Evolutionary conservation across 2,888 invertebrate species (phyloP), one percentile per base, ranked within the genome.

Genomic region (Eupsilia transversa): DNA sequence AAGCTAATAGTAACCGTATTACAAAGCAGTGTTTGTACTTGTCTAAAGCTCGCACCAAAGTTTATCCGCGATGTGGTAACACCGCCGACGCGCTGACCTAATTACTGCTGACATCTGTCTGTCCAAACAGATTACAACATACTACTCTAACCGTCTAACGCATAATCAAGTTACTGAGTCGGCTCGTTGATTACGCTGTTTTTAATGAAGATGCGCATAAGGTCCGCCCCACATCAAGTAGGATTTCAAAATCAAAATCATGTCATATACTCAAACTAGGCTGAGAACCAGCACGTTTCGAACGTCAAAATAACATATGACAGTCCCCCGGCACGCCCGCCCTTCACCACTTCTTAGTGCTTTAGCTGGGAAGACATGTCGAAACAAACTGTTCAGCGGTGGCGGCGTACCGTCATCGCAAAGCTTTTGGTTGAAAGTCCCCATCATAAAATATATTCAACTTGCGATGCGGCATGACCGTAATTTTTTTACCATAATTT

Each of bases 71-170:
- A 30, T 35, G 70, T 35, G 70, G 38, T 33, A 20, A 61, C 38
- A 7, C 10, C 1, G 64, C 64, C 2, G 23, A 14, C 7, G 30
- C 54, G 41, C 30, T 33, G 80, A 52, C 76, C 79, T 46, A 38
- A 69, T 79, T 79, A 54, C 65, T 9, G 17, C 56, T 10, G 79
- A 74, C 80, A 75, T 69, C 69, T 79, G 65, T 69, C 69, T 79
- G 65, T 52, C 56, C 65, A 59, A 74, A 80, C 81, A 80, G 41
- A 75, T 79, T 75, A 66, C 80, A 68, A 64, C 79, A 80, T 35
- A 64, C 60, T 46, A 9, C 35, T 56, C 12, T 14, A 46, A 14
- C 68, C 80, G 46, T 46, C 66, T 52, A 35, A 30, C 77, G 23
- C 61, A 23, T 54, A 30, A 72, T 57, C 30, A 23, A 33, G 56